Base-by-base conservation (phyloP, 2,797 vertebrate species). In the Carapus acus region DNA sequence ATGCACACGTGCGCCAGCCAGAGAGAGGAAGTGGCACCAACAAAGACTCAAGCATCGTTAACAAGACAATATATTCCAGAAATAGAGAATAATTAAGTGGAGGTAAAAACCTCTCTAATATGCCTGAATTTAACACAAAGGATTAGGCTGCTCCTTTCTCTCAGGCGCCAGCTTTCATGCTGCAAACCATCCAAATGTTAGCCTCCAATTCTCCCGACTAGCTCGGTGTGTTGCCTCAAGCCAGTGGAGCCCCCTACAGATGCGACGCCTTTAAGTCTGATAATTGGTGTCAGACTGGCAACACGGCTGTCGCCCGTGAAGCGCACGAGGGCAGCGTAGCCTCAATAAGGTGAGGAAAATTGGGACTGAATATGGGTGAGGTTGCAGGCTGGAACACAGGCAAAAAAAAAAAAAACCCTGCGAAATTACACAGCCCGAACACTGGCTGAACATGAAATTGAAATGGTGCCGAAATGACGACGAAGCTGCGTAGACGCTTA, bases 251-350 rank as follows among this genome's bases (percentile, higher is more conserved):
- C 54, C 71, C 49, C 24, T 44, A 6, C 49, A 56, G 55, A 71
- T 62, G 67, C 62, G 59, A 73, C 74, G 75, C 62, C 57, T 54
- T 60, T 34, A 18, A 46, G 65, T 67, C 65, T 69, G 64, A 78
- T 79, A 81, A 79, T 74, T 74, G 68, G 73, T 73, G 78, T 74
- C 66, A 78, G 65, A 67, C 55, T 39, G 36, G 65, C 33, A 69
- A 12, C 56, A 43, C 46, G 52, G 54, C 67, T 69, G 70, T 58
- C 56, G 20, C 8, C 34, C 12, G 65, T 65, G 54, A 16, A 54
- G 56, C 47, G 59, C 57, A 50, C 64, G 68, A 42, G 39, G 37
- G 42, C 12, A 20, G 46, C 46, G 65, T 61, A 65, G 51, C 53
- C 29, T 49, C 41, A 56, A 36, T 14, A 24, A 47, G 37, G 7